Evolutionary conservation across 2,113 vertebrate species (phyloP), one percentile per base, ranked within the genome.

Genomic region (Anolis carolinensis): DNA sequence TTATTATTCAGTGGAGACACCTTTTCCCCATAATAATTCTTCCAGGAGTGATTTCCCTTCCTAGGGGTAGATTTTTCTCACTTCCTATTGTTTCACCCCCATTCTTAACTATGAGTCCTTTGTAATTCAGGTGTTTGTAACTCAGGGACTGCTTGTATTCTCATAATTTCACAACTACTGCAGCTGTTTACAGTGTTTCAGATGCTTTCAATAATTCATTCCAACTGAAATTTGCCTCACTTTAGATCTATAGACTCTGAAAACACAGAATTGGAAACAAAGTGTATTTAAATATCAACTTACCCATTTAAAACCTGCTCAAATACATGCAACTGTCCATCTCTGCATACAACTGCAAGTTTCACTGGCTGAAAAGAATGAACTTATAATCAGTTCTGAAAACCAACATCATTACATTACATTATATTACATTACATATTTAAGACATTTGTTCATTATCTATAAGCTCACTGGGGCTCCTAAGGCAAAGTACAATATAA

Each of bases 291-390:
- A 80, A 86, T 65, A 81, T 36, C 20, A 86, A 96, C 98, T 97
- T 96, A 99, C 99, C 99, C 99, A 93, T 99, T 99, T 92, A 99
- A 95, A 94, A 99, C 96, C 95, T 99, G 98, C 95, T 99, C 98
- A 93, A 99, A 99, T 89, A 99, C 95, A 95, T 99, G 98, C 92
- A 99, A 93, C 92, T 98, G 98, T 63, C 98, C 98, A 20, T 99
- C 98, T 94, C 96, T 97, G 92, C 97, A 99, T 87, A 99, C 98
- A 93, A 98, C 98, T 13, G 97, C 98, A 95, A 99, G 93, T 93
- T 97, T 98, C 92, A 99, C 96, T n/a, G 98, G 97, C 99, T 99
- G 94, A 85, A 95, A 95, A 70, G 88, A 90, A 7, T 48, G n/a
- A 89, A 4, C 32, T 30, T 79, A 20, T 34, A 1, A 65, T 93